phyloP scores from a whole-genome alignment of 2,888 invertebrate species.

The Hedychridium roseum region DNA sequence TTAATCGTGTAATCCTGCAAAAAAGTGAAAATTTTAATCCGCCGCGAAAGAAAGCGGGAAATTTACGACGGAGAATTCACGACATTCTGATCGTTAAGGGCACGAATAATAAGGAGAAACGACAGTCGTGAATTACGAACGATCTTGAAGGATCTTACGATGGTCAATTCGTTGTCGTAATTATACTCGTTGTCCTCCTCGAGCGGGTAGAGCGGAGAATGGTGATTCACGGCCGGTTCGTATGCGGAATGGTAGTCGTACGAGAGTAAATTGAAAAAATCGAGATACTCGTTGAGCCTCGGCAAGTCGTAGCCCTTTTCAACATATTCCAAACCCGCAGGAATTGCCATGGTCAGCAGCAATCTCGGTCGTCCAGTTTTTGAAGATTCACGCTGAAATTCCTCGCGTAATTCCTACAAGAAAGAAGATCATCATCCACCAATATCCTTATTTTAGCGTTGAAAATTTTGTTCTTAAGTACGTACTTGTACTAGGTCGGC shows the following conservation, averaged over 20 bases:
- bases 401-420: constrained; percentile 80
- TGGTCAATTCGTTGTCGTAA: constrained; percentile 85
- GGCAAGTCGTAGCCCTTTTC: constrained; percentile 93
- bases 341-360: constrained; percentile 91
- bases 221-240: constrained; percentile 91
- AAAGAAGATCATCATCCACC: not conserved
- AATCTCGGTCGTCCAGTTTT: constrained; percentile 83
- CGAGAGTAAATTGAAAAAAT: constrained; percentile 90
- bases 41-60: too few species aligned
- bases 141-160: constrained; percentile 70
- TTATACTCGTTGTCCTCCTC: constrained; percentile 88
- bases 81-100: too few species aligned
- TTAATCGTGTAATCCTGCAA: constrained; percentile 84
- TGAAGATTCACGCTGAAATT: constrained; percentile 85
- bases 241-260: constrained; percentile 94
- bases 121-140: too few species aligned
- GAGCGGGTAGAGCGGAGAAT: constrained; percentile 83
- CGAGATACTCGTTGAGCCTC: constrained; percentile 85
- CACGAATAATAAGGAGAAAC: too few species aligned
- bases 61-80: too few species aligned
- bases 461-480: constrained; percentile 1
- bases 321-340: constrained; percentile 91
- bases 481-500: constrained; percentile 81
- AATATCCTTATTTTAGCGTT: not conserved
- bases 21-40: constrained; percentile 6